phyloP scores from a whole-genome alignment of 2,888 invertebrate species.

The Nomada hirtipes region DNA sequence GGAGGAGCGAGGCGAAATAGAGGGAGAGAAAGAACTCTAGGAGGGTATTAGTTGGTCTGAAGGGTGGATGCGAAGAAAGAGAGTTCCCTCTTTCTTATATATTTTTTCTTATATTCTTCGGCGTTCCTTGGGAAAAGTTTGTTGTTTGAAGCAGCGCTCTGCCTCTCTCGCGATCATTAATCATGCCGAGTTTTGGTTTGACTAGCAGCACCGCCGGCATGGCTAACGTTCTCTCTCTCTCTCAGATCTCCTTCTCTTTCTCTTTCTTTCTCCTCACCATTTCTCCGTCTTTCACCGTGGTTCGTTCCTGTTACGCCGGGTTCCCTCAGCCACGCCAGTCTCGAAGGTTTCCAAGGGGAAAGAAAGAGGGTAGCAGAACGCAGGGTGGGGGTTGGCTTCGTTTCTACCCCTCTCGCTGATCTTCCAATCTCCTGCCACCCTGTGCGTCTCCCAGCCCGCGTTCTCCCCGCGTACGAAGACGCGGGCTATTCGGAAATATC shows the following conservation, averaged over 20 bases:
- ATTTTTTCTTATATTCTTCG: slow-evolving; percentile 82
- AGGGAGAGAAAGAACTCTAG: slow-evolving; percentile 80
- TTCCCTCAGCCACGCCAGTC: slow-evolving; percentile 70
- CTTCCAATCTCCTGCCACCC: slow-evolving; percentile 61
- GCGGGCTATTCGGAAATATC: slow-evolving; percentile 67
- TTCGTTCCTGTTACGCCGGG: slow-evolving; percentile 69
- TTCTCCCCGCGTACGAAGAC: slow-evolving; percentile 55
- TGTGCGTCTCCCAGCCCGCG: slow-evolving; percentile 27
- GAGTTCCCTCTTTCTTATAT: slow-evolving; percentile 84
- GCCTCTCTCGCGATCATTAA: slow-evolving; percentile 86
- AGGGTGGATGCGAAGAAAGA: slow-evolving; percentile 84
- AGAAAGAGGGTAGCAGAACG: slow-evolving; percentile 67
- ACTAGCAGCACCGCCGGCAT: slow-evolving; percentile 79
- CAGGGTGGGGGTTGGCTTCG: slow-evolving; percentile 54
- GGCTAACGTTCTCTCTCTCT: slow-evolving; percentile 74
- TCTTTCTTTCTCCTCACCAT: slow-evolving; percentile 67
- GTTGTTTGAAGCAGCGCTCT: slow-evolving; percentile 86
- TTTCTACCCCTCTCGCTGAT: slow-evolving; percentile 62
- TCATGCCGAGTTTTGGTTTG: slow-evolving; percentile 86
- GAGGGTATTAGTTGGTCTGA: slow-evolving; percentile 82
- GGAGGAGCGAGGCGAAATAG: slow-evolving; percentile 72
- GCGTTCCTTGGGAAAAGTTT: slow-evolving; percentile 87
- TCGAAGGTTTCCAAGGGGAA: slow-evolving; percentile 61
- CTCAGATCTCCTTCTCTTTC: slow-evolving; percentile 51
- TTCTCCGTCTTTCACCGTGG: slow-evolving; percentile 64